These are phyloP conservation scores for Loxodonta africana DNA, from an alignment of 2,113 vertebrate species.

Conservation along the genomic window DNA sequence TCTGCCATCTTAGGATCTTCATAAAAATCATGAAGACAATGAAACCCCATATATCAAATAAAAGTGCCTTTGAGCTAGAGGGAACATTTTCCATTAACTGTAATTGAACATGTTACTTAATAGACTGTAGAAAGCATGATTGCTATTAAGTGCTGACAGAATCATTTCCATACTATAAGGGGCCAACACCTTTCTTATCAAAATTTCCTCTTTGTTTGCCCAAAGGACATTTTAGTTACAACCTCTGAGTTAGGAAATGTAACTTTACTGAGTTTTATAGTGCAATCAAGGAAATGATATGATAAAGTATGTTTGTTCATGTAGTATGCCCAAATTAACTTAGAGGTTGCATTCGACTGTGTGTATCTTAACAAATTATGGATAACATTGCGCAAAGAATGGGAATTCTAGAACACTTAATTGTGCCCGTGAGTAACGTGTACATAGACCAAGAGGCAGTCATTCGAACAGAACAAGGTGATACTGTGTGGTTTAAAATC, in stretches of 20 bases:
- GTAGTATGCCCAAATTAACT: not conserved
- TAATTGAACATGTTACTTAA: not conserved
- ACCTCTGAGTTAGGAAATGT: not conserved
- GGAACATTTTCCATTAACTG: not conserved
- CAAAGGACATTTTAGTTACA: constrained; percentile 18
- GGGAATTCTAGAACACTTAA: too few relatives aligned
- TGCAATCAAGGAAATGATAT: not conserved
- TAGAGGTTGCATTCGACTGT: not conserved
- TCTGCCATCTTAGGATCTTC: not conserved
- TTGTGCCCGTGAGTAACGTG: too few relatives aligned
- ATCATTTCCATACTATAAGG: not conserved
- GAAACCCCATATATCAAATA: not conserved
- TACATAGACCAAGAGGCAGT: too few relatives aligned
- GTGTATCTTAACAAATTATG: too few relatives aligned
- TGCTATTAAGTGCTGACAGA: not conserved
- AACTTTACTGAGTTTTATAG: not conserved
- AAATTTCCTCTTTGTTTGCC: constrained; percentile 18
- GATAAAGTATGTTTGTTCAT: not conserved
- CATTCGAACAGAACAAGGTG: too few relatives aligned
- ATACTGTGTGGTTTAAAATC: too few relatives aligned
- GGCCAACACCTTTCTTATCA: not conserved
- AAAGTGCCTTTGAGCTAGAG: not conserved
- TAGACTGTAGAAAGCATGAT: not conserved
- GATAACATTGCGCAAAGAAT: too few relatives aligned
- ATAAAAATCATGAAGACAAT: not conserved